Base-by-base conservation (phyloP, 1,140 invertebrate species). In the Neodiprion lecontei region DNA sequence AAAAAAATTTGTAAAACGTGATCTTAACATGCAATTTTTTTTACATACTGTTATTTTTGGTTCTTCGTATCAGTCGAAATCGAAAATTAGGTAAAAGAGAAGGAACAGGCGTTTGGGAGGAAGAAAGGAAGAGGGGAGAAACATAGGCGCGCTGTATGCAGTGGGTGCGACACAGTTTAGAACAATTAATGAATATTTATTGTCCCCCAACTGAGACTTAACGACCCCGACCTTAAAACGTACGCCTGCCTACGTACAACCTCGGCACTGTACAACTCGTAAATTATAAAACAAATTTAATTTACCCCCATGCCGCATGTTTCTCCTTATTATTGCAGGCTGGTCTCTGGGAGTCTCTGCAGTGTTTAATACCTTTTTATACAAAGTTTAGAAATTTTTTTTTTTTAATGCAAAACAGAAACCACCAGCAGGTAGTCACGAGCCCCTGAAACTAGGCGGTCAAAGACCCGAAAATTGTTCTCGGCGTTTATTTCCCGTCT, bases 161-260 rank as follows among this genome's bases (percentile, higher is more conserved):
- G 74, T 71, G 47, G 69, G 47, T 75, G 65, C 23, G 74, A 75
- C 40, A 17, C 21, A 70, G 77, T 78, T 82, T 80, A 76, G 17
- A 78, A 70, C 80, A 77, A 84, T 85, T 83, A 84, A 86, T 86
- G 82, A 87, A 87, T 86, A 87, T 87, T 87, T 85, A 87, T 87
- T 83, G 79, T 83, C 79, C 79, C 76, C 79, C 83, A 82, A 81
- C 76, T 81, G 79, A 83, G 81, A 83, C 80, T 86, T 85, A 85
- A 87, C 82, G 82, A 86, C 81, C 74, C 67, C 75, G 77, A 48
- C 69, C 50, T 53, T 53, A 65, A 74, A 72, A 53, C 70, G 17
- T 74, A 71, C 70, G 50, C 47, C 14, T 21, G 49, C 74, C 61
- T 72, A 66, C 75, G 73, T 50, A 61, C 72, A 47, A 50, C 49